Base-by-base conservation (phyloP, 2,888 invertebrate species). In the Caenorhabditis imperialis region DNA sequence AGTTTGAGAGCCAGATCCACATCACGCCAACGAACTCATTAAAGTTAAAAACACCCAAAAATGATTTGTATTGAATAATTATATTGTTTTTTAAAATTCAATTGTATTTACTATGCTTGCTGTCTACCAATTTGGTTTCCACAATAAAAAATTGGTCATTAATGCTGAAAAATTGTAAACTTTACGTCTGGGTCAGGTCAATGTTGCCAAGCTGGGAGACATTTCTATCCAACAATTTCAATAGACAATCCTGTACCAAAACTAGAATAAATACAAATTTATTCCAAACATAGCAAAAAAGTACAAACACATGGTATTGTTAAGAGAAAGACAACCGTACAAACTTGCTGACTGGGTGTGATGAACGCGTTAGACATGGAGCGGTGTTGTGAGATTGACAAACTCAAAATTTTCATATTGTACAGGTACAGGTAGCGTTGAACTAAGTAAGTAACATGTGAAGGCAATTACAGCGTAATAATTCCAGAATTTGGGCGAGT, bases 1-100 rank as follows among this genome's bases (percentile, higher is more conserved):
- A 73, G 54, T 27, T 44, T 73, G 50, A 65, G 73, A 60, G 60
- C 73, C 7, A 22, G 73, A 3, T 73, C 73, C 1, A 65, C 60
- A 1, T 65, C 65, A 3, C 65, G 63, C 7, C 47, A 58, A n/a
- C n/a, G 63, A n/a, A n/a, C n/a, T n/a, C n/a, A n/a, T n/a, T n/a
- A n/a, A n/a, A n/a, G n/a, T n/a, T n/a, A n/a, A n/a, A n/a, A n/a
- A n/a, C n/a, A n/a, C n/a, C n/a, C n/a, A n/a, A n/a, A n/a, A n/a
- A n/a, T n/a, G n/a, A n/a, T n/a, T n/a, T n/a, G n/a, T n/a, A n/a
- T n/a, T n/a, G n/a, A n/a, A n/a, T n/a, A n/a, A n/a, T n/a, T n/a
- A n/a, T n/a, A n/a, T n/a, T n/a, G n/a, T n/a, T n/a, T n/a, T n/a
- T n/a, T n/a, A n/a, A n/a, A n/a, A n/a, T n/a, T n/a, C n/a, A n/a